Conservation (phyloP, 2,113 vertebrate species). For the Rafetus swinhoei region DNA sequence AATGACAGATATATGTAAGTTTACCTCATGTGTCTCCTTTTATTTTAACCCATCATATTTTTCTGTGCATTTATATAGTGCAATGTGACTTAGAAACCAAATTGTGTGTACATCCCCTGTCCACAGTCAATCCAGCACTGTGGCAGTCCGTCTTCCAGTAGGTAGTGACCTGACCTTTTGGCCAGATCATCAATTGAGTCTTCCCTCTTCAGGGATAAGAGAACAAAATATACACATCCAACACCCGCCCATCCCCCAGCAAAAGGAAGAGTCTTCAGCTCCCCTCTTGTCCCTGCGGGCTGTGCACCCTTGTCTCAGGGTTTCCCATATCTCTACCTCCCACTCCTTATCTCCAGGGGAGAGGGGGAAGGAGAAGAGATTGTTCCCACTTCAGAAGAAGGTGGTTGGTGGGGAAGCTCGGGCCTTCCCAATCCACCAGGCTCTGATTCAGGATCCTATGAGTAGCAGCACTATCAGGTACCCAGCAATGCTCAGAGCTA, state of each 20-base stretch:
- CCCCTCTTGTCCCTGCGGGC: not conserved
- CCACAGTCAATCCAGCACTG: not conserved
- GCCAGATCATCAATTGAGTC: not conserved
- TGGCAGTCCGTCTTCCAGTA: not conserved
- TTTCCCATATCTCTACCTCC: not conserved
- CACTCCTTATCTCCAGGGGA: not conserved
- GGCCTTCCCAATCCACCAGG: not conserved
- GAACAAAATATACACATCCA: not conserved
- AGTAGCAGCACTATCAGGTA: not conserved
- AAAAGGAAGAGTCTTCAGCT: not conserved
- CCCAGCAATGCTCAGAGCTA: not conserved
- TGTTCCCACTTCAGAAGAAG: not conserved
- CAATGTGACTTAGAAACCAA: not conserved
- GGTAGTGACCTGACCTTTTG: not conserved
- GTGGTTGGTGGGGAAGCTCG: not conserved
- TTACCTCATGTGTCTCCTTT: not conserved
- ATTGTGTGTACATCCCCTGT: not conserved
- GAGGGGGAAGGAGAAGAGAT: not conserved
- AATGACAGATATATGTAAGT: constrained; percentile 3
- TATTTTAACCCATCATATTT: constrained; percentile 23
- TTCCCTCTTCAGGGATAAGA: not conserved
- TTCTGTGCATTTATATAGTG: not conserved
- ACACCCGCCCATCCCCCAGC: too few relatives aligned
- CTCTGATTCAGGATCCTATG: not conserved
- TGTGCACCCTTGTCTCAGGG: not conserved